Evolutionary conservation across 2,888 invertebrate genomes (phyloP).

Genomic region (Eupithecia subumbrata): DNA sequence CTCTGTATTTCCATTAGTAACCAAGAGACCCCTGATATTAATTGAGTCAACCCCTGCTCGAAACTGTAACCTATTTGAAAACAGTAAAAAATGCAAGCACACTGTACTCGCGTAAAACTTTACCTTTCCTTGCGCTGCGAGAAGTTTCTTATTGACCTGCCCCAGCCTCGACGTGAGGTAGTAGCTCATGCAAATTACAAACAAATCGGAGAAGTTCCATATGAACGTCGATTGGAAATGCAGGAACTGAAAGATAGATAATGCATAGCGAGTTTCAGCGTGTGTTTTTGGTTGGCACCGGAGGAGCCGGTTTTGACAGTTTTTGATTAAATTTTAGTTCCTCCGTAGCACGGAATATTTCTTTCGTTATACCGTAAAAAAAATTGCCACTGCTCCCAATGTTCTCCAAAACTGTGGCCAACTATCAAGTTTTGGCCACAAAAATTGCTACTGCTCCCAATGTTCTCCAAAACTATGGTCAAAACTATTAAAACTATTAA

Average conservation of each 20-base stretch:
- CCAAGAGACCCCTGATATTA: not conserved
- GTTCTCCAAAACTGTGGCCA: too few species aligned
- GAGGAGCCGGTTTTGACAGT: not conserved
- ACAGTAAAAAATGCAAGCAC: not conserved
- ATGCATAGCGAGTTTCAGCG: not conserved
- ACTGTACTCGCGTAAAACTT: constrained; percentile 14
- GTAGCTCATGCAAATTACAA: constrained; percentile 88
- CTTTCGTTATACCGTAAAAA: too few species aligned
- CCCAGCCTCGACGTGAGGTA: constrained; percentile 86
- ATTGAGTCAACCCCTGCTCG: not conserved
- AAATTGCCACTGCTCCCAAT: too few species aligned
- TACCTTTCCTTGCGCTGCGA: constrained; percentile 74
- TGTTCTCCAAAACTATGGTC: too few species aligned
- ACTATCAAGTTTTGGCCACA: too few species aligned
- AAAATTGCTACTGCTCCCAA: too few species aligned
- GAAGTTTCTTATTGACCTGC: constrained; percentile 82
- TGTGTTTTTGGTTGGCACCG: not conserved
- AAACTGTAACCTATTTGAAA: not conserved
- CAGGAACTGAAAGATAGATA: constrained; percentile 63
- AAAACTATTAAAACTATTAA: too few species aligned
- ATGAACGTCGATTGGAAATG: constrained; percentile 87
- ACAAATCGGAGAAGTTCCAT: constrained; percentile 90
- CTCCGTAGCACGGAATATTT: not conserved
- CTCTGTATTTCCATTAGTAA: not conserved
- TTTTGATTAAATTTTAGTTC: not conserved